Evolutionary conservation across 2,113 vertebrate species (phyloP).

Genomic region (Chloroceryle aenea): DNA sequence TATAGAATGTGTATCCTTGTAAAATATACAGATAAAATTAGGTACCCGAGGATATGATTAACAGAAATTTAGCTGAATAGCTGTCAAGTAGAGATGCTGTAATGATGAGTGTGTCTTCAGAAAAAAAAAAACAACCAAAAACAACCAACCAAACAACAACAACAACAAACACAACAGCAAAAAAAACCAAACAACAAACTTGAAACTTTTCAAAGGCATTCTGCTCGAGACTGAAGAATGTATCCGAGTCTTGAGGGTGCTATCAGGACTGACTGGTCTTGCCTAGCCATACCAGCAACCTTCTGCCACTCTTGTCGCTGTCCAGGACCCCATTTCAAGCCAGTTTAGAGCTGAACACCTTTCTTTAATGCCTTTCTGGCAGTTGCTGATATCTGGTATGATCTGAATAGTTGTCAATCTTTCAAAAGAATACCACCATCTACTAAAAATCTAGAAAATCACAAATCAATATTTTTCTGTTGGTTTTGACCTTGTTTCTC

Average conservation of each 20-base stretch:
- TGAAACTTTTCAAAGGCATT: background rate
- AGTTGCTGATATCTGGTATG: background rate
- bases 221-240: background rate
- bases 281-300: rapidly evolving
- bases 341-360: background rate
- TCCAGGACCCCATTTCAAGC: background rate
- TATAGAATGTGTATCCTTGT: background rate
- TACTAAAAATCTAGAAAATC: background rate
- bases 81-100: background rate
- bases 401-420: background rate
- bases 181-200: background rate
- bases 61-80: background rate
- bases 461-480: background rate
- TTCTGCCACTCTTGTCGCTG: background rate
- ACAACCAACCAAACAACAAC: no score
- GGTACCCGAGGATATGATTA: background rate
- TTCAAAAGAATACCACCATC: background rate
- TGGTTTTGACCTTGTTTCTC: background rate
- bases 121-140: background rate
- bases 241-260: background rate
- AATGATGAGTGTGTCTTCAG: background rate
- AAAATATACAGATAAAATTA: background rate
- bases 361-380: background rate
- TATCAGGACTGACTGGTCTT: background rate
- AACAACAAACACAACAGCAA: no score